Conservation (phyloP, 2,888 invertebrate genomes). For the Sminthurides aquaticus region DNA sequence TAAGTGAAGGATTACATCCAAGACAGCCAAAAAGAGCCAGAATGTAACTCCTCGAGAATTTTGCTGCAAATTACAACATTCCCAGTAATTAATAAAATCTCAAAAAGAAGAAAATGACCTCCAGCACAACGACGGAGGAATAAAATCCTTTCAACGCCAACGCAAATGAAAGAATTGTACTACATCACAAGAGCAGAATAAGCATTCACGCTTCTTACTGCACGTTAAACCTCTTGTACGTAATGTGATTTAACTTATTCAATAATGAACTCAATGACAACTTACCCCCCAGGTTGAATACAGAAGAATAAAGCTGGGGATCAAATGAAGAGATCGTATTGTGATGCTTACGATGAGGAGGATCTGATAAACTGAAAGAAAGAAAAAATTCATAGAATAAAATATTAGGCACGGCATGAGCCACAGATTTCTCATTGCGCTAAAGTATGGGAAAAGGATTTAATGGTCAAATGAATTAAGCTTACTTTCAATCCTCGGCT, state of each 20-base stretch:
- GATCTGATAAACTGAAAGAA: slow-evolving; percentile 38
- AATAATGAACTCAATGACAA: no score
- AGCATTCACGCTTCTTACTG: no score
- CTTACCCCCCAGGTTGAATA: slow-evolving; percentile 43
- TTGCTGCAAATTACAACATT: slow-evolving; percentile 34
- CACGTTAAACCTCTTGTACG: no score
- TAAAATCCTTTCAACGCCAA: no score
- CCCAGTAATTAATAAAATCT: slow-evolving; percentile 1
- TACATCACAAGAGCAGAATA: no score
- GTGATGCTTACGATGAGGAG: slow-evolving; percentile 40
- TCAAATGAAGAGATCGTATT: slow-evolving; percentile 38
- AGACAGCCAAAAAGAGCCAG: slow-evolving; percentile 37
- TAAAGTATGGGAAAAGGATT: no score
- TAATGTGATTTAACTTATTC: slow-evolving; percentile 3
- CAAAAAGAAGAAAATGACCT: not conserved
- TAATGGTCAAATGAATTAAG: no score
- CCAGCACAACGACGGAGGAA: no score
- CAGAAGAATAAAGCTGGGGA: slow-evolving; percentile 41
- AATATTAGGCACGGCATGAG: no score
- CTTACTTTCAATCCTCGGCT: not conserved
- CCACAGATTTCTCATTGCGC: no score
- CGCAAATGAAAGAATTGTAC: no score
- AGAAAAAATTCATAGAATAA: no score
- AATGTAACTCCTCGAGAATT: slow-evolving; percentile 33
- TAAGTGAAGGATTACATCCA: slow-evolving; percentile 29